Evolutionary conservation across 2,797 vertebrate genomes (phyloP).

Genomic region (Kryptopterus vitreolus): DNA sequence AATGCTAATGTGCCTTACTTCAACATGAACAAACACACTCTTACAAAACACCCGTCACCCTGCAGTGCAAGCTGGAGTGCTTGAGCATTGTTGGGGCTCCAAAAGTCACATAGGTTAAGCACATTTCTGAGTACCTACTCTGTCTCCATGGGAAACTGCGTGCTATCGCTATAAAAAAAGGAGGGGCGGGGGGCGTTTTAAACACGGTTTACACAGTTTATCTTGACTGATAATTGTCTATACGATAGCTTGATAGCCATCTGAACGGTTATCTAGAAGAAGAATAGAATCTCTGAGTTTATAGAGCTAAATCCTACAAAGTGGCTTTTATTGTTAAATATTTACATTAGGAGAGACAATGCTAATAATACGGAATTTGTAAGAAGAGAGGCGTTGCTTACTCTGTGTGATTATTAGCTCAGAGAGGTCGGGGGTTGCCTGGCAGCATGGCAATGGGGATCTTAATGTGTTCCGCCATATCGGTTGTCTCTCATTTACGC

Average conservation of each 20-base stretch:
- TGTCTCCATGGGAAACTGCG: not conserved
- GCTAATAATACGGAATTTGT: not conserved
- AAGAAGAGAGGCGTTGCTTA: not conserved
- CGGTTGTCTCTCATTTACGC: constrained; percentile 4
- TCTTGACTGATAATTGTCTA: not conserved
- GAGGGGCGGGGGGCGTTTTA: constrained; percentile 8
- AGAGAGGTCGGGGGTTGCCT: not conserved
- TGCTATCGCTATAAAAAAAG: not conserved
- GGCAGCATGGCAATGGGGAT: not conserved
- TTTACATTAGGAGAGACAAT: not conserved
- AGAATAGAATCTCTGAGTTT: no score
- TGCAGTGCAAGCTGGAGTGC: constrained; percentile 3
- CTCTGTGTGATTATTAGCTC: not conserved
- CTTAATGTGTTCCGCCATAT: not conserved
- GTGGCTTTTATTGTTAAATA: not conserved
- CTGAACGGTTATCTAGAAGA: not conserved
- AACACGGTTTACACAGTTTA: not conserved
- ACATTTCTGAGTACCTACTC: not conserved
- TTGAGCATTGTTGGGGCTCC: constrained; percentile 31
- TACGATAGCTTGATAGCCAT: not conserved
- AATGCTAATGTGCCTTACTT: constrained; percentile 5
- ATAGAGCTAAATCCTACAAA: constrained; percentile 2
- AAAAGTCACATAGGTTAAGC: constrained; percentile 21
- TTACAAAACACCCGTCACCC: constrained; percentile 32
- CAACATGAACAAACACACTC: constrained; percentile 24